Conservation (phyloP, 2,797 vertebrate species). For the Myiothlypis coronata region DNA sequence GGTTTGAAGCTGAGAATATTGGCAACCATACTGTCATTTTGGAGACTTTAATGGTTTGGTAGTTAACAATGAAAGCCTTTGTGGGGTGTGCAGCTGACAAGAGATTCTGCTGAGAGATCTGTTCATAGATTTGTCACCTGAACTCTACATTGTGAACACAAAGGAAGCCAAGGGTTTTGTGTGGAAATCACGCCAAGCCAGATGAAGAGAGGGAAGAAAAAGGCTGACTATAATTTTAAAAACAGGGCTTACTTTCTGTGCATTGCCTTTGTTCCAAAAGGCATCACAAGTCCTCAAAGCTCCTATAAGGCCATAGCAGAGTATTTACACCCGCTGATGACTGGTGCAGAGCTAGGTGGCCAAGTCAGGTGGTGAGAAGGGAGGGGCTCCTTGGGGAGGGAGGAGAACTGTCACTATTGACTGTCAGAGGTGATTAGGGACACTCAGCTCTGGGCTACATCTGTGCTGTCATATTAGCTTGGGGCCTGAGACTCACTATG, state of each 20-base stretch:
- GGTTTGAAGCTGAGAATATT: slow-evolving; percentile 45
- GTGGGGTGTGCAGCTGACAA: background rate
- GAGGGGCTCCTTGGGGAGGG: background rate
- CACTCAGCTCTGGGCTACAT: background rate
- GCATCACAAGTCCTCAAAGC: background rate
- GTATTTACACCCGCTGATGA: background rate
- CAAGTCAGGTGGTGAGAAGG: background rate
- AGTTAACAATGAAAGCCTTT: slow-evolving; percentile 32
- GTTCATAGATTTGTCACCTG: background rate
- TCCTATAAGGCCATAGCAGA: background rate
- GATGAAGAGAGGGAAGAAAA: background rate
- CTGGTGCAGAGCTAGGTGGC: background rate
- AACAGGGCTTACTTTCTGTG: background rate
- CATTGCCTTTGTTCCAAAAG: background rate
- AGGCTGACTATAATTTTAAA: background rate
- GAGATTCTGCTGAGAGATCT: background rate
- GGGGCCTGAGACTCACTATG: background rate
- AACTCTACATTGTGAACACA: background rate
- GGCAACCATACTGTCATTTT: background rate
- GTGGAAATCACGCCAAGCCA: background rate
- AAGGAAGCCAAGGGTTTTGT: background rate
- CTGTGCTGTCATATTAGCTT: fast-evolving
- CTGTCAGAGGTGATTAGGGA: background rate
- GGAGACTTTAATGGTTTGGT: background rate
- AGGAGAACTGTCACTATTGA: background rate